phyloP scores from a whole-genome alignment of 2,113 vertebrate species.

The Lepisosteus oculatus region DNA sequence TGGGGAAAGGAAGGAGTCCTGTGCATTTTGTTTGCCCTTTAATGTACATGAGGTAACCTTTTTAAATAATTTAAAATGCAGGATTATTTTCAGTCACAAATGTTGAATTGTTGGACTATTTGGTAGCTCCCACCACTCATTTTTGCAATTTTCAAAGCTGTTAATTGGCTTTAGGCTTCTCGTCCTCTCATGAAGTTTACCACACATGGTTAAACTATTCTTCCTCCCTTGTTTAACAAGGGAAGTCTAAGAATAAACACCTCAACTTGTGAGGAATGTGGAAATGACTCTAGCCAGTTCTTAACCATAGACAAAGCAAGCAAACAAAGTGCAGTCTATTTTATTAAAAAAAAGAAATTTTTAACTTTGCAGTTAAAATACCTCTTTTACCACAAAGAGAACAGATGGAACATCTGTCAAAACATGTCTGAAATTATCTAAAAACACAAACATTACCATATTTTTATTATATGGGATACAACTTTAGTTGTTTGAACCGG shows the following conservation, averaged over 20 bases:
- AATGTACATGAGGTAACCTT: too few species aligned
- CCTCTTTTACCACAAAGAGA: constrained; percentile 13
- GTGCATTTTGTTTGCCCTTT: too few species aligned
- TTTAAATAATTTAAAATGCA: too few species aligned
- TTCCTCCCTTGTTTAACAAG: neutral
- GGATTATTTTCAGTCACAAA: too few species aligned
- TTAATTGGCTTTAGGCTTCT: too few species aligned
- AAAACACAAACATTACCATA: constrained; percentile 30
- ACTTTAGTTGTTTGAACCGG: constrained; percentile 25
- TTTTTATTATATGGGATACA: constrained; percentile 34
- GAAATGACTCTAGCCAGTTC: neutral
- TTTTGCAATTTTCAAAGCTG: too few species aligned
- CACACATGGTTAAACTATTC: neutral
- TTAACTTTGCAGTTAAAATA: constrained; percentile 15
- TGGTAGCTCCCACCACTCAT: too few species aligned
- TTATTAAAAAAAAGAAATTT: constrained; percentile 15
- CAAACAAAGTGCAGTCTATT: constrained; percentile 1
- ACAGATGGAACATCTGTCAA: constrained; percentile 39
- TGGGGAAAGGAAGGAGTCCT: too few species aligned
- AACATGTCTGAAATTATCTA: constrained; percentile 41
- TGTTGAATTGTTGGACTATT: too few species aligned
- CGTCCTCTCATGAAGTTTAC: too few species aligned
- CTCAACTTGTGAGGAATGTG: constrained; percentile 1
- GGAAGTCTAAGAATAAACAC: neutral
- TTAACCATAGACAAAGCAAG: neutral